Conservation (phyloP, 2,113 vertebrate species). For the Malurus alboscapulatus region DNA sequence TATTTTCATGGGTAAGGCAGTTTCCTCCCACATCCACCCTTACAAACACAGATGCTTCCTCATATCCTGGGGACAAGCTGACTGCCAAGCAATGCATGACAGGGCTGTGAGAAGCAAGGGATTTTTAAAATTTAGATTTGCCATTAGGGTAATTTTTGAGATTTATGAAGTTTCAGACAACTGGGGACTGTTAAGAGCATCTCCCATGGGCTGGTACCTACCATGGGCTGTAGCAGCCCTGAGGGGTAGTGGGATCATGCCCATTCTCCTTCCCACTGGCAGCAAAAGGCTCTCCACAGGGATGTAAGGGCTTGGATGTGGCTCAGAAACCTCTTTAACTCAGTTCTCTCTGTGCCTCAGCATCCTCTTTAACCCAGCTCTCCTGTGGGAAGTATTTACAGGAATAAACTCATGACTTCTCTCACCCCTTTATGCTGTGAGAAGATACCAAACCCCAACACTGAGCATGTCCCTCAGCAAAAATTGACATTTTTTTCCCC, state of each 20-base stretch:
- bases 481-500: neutral
- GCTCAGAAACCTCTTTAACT: neutral
- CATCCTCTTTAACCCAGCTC: neutral
- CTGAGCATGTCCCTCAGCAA: neutral
- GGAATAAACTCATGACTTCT: neutral
- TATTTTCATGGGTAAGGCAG: slow-evolving; percentile 14
- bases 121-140: neutral
- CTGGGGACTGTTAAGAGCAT: neutral
- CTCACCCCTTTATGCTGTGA: neutral
- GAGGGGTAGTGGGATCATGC: neutral
- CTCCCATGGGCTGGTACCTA: neutral
- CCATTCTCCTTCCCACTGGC: neutral
- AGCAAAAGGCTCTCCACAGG: neutral
- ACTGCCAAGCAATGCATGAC: neutral
- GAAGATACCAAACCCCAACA: neutral
- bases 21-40: slow-evolving; percentile 4
- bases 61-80: neutral
- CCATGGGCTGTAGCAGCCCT: neutral
- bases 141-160: neutral
- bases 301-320: neutral
- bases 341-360: neutral
- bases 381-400: neutral
- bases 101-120: neutral
- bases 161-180: neutral
- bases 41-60: neutral